phyloP scores from a whole-genome alignment of 2,113 vertebrate species.

The Bagarius yarrelli region DNA sequence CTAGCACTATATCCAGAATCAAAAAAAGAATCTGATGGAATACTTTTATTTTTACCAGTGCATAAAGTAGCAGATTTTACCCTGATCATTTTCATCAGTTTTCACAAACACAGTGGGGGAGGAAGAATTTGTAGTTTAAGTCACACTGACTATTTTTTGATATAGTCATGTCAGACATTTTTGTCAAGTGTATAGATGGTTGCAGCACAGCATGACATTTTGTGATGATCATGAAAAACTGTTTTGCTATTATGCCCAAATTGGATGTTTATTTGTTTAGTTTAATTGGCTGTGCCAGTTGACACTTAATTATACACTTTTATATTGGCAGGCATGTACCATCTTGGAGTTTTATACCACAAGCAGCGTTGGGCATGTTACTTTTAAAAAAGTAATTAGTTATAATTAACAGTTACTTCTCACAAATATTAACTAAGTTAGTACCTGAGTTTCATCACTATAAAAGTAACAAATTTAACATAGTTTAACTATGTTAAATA shows the following conservation, averaged over 20 bases:
- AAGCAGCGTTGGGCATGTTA: too few species aligned
- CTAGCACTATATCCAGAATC: neutral
- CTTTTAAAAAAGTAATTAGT: too few species aligned
- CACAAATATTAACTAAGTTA: too few species aligned
- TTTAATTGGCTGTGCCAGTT: neutral
- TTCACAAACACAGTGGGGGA: constrained; percentile 2
- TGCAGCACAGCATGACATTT: neutral
- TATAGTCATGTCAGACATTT: constrained; percentile 15
- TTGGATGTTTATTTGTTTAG: neutral
- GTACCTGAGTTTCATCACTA: too few species aligned
- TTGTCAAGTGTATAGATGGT: constrained; percentile 1
- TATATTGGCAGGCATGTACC: neutral
- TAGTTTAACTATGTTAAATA: too few species aligned
- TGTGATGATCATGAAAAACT: constrained; percentile 3
- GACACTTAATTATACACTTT: neutral
- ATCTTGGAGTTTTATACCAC: neutral
- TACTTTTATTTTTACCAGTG: neutral
- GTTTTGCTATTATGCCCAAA: neutral
- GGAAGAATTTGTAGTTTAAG: neutral
- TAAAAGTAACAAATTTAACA: too few species aligned
- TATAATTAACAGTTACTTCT: too few species aligned
- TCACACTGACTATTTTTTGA: constrained; percentile 28
- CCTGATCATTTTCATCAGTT: neutral
- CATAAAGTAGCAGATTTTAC: neutral
- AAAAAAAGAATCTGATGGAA: neutral